A percentile compares a stretch with the other conserved stretches of the same genome.
Conservation (phyloP, 2,797 vertebrate species). For the Melopsittacus undulatus region DNA sequence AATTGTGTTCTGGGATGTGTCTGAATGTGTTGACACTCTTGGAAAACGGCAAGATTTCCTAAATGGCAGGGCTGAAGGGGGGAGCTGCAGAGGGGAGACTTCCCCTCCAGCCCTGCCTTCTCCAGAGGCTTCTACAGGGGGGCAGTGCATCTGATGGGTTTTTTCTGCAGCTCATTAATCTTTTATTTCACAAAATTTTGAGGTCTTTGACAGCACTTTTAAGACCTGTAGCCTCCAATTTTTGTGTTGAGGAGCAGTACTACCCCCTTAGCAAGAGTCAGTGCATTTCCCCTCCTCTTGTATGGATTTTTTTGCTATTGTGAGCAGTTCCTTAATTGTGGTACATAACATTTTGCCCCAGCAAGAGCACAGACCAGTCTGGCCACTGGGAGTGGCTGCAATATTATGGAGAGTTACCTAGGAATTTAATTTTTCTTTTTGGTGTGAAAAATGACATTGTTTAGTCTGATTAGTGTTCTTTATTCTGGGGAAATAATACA, state of each 20-base stretch:
- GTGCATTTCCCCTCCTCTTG: rapidly evolving
- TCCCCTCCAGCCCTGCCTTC: background rate
- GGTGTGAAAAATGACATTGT: background rate
- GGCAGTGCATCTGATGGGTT: background rate
- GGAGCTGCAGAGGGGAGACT: background rate
- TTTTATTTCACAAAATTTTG: background rate
- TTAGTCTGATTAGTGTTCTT: background rate
- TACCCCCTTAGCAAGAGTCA: background rate
- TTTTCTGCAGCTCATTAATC: background rate
- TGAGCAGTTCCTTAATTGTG: background rate
- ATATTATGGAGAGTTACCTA: background rate
- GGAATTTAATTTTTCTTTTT: background rate
- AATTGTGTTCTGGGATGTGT: background rate
- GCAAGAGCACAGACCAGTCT: background rate
- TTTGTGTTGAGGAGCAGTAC: background rate
- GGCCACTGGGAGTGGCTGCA: background rate
- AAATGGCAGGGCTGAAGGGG: background rate
- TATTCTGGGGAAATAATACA: background rate
- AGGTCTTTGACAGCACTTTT: background rate
- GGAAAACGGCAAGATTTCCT: background rate
- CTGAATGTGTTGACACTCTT: background rate
- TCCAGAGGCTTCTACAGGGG: background rate
- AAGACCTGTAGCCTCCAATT: background rate
- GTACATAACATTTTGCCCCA: background rate
- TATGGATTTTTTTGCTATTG: background rate